Conservation (phyloP, 2,888 invertebrate genomes). For the Glyphotaelius pellucidus region DNA sequence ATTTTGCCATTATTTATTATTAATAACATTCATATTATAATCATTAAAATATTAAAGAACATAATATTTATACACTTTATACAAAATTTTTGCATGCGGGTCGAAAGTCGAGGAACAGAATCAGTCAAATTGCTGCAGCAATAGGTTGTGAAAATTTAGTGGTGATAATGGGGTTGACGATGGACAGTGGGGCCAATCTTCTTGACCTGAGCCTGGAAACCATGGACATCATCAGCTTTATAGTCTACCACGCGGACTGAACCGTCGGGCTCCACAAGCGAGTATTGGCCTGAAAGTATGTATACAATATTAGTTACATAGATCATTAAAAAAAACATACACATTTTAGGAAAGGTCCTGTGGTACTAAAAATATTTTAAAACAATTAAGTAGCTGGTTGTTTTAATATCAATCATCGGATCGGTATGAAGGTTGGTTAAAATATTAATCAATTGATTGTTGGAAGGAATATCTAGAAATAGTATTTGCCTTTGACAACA, state of each 20-base stretch:
- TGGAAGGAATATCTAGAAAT: no score
- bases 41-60: no score
- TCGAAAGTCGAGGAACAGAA: not conserved
- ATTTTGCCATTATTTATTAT: no score
- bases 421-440: not conserved
- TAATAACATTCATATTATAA: no score
- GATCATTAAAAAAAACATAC: not conserved
- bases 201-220: slow-evolving; percentile 64
- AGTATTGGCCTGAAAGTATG: slow-evolving; percentile 60
- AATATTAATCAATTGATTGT: not conserved
- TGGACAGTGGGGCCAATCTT: slow-evolving; percentile 65
- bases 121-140: not conserved
- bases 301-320: not conserved
- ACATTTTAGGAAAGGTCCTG: not conserved
- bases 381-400: no score
- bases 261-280: slow-evolving; percentile 65
- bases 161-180: slow-evolving; percentile 41
- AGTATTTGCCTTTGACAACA: slow-evolving; percentile 63
- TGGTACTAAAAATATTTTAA: not conserved
- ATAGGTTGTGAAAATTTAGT: not conserved
- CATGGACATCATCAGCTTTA: slow-evolving; percentile 63
- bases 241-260: slow-evolving; percentile 65
- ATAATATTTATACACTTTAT: not conserved
- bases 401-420: not conserved
- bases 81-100: not conserved